Conservation (phyloP, 2,113 vertebrate species). For the Illadopsis cleaveri region DNA sequence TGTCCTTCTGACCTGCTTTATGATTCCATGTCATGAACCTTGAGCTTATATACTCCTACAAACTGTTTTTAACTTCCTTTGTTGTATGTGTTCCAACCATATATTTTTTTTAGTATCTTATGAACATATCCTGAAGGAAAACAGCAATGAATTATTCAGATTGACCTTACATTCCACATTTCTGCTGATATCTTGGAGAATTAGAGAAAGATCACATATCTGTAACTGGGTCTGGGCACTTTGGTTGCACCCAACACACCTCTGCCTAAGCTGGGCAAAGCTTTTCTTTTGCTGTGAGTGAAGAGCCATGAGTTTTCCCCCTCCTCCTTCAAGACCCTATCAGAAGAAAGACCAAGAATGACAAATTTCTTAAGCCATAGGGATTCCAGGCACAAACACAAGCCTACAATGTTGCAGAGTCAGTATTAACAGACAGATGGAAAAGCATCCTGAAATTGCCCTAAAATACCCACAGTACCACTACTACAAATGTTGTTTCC, state of each 20-base stretch:
- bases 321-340: not conserved
- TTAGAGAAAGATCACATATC: not conserved
- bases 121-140: not conserved
- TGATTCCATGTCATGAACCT: not conserved
- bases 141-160: not conserved
- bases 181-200: not conserved
- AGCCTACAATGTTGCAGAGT: not conserved
- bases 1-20: slow-evolving; percentile 34
- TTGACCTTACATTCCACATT: not conserved
- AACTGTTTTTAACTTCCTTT: not conserved
- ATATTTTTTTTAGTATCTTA: not conserved
- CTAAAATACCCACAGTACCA: not conserved
- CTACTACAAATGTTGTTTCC: slow-evolving; percentile 18
- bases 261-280: not conserved
- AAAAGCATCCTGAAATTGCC: slow-evolving; percentile 32
- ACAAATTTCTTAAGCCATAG: not conserved
- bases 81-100: not conserved
- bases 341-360: not conserved
- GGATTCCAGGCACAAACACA: not conserved
- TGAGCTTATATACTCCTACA: not conserved
- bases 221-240: not conserved
- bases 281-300: not conserved
- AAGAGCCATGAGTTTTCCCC: not conserved
- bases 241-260: not conserved
- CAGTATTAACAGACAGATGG: not conserved